These are phyloP conservation scores for Diplodus puntazzo DNA, from an alignment of 2,797 vertebrate genomes.

Conservation along the genomic window DNA sequence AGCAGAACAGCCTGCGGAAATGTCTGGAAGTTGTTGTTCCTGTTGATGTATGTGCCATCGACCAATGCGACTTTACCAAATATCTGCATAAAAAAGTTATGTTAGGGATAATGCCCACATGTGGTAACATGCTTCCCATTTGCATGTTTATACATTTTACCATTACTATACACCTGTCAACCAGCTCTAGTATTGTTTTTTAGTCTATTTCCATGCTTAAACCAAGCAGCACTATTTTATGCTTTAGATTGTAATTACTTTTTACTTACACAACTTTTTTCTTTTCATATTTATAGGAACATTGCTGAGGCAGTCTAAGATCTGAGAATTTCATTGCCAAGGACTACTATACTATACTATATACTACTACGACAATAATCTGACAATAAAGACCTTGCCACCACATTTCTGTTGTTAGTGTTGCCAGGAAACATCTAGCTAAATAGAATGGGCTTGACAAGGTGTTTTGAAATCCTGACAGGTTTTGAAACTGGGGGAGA, in stretches of 20 bases:
- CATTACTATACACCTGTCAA: not conserved
- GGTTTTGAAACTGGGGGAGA: not conserved
- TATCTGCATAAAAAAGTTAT: conserved; percentile 50
- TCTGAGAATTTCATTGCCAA: too few species aligned
- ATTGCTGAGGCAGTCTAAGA: too few species aligned
- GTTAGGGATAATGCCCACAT: not conserved
- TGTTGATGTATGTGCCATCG: conserved; percentile 92
- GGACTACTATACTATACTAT: too few species aligned
- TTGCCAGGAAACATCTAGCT: not conserved
- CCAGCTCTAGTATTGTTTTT: too few species aligned
- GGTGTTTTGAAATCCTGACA: too few species aligned
- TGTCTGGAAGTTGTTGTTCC: conserved; percentile 97
- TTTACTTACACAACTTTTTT: too few species aligned
- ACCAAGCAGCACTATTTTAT: too few species aligned
- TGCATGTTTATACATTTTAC: not conserved
- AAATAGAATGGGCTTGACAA: not conserved
- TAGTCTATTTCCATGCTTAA: not conserved
- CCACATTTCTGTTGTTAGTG: too few species aligned
- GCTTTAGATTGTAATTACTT: too few species aligned
- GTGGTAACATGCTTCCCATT: accelerated
- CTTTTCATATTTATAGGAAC: too few species aligned
- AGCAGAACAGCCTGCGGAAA: conserved; percentile 94
- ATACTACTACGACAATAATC: too few species aligned
- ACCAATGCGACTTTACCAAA: conserved; percentile 94
- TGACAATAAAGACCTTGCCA: too few species aligned